phyloP scores from a whole-genome alignment of 2,113 vertebrate genomes.

The Bubo scandiacus region DNA sequence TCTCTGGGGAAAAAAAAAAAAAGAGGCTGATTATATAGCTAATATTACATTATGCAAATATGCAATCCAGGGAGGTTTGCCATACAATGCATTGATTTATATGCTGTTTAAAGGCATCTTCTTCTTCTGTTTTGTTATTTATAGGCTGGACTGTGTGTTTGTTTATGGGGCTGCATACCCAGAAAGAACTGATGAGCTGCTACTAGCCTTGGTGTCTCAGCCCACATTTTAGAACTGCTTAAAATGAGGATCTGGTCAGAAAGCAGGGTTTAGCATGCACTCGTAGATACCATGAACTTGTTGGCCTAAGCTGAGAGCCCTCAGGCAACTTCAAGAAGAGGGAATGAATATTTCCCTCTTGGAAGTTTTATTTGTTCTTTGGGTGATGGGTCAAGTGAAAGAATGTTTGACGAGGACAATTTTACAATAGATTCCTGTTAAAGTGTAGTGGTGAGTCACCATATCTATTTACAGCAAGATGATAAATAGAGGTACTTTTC shows the following conservation, averaged over 20 bases:
- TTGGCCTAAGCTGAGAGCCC: neutral
- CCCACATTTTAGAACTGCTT: neutral
- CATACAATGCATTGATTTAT: neutral
- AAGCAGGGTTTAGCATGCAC: neutral
- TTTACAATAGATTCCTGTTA: constrained; percentile 17
- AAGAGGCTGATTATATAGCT: neutral
- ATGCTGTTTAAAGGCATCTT: neutral
- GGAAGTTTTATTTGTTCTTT: neutral
- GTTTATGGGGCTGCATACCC: neutral
- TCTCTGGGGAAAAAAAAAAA: neutral
- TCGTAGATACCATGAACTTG: neutral
- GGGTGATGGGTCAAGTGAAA: constrained; percentile 24
- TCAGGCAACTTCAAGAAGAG: neutral
- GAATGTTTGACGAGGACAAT: constrained; percentile 6
- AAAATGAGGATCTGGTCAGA: neutral
- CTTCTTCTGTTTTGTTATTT: neutral
- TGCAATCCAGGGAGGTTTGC: neutral
- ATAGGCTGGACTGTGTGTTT: neutral
- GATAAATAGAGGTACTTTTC: constrained; percentile 21
- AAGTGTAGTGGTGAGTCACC: neutral
- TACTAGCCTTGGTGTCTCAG: neutral
- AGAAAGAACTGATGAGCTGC: neutral
- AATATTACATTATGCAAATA: constrained; percentile 46
- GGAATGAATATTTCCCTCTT: neutral
- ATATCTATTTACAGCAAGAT: constrained; percentile 17